These are phyloP conservation scores for Drosophila atroscutellata DNA, from an alignment of 2,888 invertebrate genomes.

Conservation along the genomic window DNA sequence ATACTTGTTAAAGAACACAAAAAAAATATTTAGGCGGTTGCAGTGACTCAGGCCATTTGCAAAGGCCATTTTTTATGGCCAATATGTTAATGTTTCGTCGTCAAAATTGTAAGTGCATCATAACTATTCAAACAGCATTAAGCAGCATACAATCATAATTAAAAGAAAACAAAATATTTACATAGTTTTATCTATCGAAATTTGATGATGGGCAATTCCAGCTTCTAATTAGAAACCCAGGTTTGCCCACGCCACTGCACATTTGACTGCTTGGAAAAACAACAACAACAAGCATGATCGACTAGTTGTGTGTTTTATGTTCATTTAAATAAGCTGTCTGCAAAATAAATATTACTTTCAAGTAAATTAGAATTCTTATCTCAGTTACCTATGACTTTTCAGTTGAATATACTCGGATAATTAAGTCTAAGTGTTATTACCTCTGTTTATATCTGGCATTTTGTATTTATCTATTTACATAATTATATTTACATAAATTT, in stretches of 20 bases:
- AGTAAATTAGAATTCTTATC: neutral
- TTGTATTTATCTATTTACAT: neutral
- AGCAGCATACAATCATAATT: conserved; percentile 6
- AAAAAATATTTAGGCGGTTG: conserved; percentile 7
- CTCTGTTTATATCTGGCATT: neutral
- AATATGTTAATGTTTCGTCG: conserved; percentile 12
- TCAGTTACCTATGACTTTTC: neutral
- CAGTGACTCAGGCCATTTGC: conserved; percentile 19
- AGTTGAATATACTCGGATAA: neutral
- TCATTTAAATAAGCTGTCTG: neutral
- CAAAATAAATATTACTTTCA: neutral
- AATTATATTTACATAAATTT: neutral
- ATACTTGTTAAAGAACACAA: neutral
- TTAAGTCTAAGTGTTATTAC: neutral
- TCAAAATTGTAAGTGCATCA: conserved; percentile 27
- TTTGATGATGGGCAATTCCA: conserved; percentile 27
- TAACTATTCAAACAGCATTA: conserved; percentile 14
- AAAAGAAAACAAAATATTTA: conserved; percentile 18
- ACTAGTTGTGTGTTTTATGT: neutral
- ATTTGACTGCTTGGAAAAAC: neutral
- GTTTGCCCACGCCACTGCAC: neutral
- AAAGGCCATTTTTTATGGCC: conserved; percentile 25
- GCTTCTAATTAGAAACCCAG: conserved; percentile 9
- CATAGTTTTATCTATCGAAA: conserved; percentile 26
- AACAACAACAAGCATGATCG: neutral